Percentiles rank a stretch among this genome's conserved stretches.
Evolutionary conservation across 2,113 vertebrate species (phyloP).

Genomic region (Sylvicapra grimmia): DNA sequence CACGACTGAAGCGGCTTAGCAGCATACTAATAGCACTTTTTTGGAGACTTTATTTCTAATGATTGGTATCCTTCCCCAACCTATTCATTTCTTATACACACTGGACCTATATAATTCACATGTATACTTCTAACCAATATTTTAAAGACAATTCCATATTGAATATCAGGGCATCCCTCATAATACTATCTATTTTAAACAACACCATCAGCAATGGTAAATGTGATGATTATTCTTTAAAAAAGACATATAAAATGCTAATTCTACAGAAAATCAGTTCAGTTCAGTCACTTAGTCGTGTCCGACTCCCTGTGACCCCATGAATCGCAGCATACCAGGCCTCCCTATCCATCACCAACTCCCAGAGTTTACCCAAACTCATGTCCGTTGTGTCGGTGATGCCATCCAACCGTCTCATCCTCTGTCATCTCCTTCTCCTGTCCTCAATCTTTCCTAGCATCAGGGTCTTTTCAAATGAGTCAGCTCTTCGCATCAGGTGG

Average conservation of each 20-base stretch:
- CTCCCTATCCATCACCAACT: neutral
- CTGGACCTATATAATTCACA: neutral
- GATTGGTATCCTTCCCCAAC: neutral
- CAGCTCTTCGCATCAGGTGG: neutral
- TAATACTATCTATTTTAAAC: neutral
- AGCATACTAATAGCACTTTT: neutral
- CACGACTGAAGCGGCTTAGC: too few relatives aligned
- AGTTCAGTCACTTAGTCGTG: neutral
- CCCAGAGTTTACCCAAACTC: neutral
- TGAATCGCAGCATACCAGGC: accelerated
- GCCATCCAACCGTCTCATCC: neutral
- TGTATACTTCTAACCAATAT: neutral
- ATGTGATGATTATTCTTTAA: neutral
- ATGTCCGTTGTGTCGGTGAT: neutral
- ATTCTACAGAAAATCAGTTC: neutral
- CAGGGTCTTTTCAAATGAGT: neutral
- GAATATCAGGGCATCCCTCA: neutral
- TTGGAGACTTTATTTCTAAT: neutral
- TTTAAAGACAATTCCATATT: neutral
- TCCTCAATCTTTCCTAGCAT: neutral
- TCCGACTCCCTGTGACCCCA: neutral
- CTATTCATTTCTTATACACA: neutral
- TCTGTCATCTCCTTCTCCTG: neutral
- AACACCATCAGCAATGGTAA: neutral
- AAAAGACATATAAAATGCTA: neutral